Conservation (phyloP, 92 coral and sea anemone species). For the Umimayanthus kanabou region DNA sequence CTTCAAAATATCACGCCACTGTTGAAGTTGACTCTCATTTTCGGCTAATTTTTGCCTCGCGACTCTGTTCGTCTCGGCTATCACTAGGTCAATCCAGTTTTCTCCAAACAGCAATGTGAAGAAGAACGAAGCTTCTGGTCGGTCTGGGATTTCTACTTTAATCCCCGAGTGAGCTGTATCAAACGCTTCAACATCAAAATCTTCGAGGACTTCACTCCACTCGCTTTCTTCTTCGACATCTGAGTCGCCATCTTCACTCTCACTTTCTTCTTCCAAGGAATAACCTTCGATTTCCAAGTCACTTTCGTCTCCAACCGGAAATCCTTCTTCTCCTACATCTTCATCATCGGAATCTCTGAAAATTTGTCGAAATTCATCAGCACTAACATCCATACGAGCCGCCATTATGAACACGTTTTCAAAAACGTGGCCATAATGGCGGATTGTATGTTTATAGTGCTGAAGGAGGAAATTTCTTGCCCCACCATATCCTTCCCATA, state of each 20-base stretch:
- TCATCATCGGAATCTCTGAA: background rate
- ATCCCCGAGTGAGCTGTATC: background rate
- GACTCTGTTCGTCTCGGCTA: background rate
- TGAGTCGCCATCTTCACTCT: background rate
- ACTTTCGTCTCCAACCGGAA: background rate
- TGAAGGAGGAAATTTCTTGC: too few species aligned
- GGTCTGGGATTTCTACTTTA: background rate
- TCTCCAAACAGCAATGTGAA: background rate
- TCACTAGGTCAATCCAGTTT: background rate
- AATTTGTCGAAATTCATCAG: too few species aligned
- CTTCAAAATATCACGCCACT: too few species aligned
- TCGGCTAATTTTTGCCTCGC: background rate
- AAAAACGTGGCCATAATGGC: too few species aligned
- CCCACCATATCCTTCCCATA: too few species aligned
- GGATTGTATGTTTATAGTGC: too few species aligned
- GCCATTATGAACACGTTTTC: too few species aligned
- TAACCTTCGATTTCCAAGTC: background rate
- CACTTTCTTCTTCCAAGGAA: background rate
- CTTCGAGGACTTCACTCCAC: background rate
- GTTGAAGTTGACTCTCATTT: constrained; percentile 6
- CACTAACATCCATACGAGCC: too few species aligned
- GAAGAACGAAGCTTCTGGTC: background rate
- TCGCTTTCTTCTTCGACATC: background rate
- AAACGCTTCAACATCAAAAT: background rate
- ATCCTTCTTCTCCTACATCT: background rate